These are phyloP conservation scores for Coilia nasus DNA, from an alignment of 2,797 vertebrate species.

Conservation along the genomic window DNA sequence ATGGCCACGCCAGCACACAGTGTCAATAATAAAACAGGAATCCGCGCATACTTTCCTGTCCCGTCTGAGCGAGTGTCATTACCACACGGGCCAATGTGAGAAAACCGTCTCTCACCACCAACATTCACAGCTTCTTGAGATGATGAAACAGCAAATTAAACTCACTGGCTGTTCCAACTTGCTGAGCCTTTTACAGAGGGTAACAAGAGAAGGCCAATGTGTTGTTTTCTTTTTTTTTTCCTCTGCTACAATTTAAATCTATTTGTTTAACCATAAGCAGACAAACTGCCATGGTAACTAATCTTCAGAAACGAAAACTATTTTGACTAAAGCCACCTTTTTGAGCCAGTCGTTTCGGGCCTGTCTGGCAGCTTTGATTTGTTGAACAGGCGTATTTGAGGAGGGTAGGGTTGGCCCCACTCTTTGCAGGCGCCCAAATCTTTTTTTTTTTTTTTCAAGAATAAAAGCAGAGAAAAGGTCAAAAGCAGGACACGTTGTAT, in stretches of 20 bases:
- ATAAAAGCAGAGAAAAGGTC: slow-evolving; percentile 55
- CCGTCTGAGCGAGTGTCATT: slow-evolving; percentile 12
- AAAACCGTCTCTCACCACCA: slow-evolving; percentile 34
- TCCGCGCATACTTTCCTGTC: slow-evolving; percentile 31
- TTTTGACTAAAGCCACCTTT: slow-evolving; percentile 44
- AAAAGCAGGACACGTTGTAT: slow-evolving; percentile 65
- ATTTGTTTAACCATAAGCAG: slow-evolving; percentile 48
- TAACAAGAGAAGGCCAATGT: slow-evolving; percentile 15
- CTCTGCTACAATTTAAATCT: slow-evolving; percentile 28
- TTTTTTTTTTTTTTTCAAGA: slow-evolving; percentile 25
- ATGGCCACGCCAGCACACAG: neutral
- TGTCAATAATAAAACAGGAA: slow-evolving; percentile 13
- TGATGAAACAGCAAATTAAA: slow-evolving; percentile 35
- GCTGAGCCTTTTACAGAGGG: neutral
- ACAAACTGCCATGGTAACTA: slow-evolving; percentile 53
- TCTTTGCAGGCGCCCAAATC: slow-evolving; percentile 42
- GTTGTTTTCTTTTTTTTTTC: slow-evolving; percentile 19
- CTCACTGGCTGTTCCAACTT: slow-evolving; percentile 30
- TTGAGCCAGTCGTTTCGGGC: neutral
- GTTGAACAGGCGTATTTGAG: slow-evolving; percentile 29
- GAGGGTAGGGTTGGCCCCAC: slow-evolving; percentile 31
- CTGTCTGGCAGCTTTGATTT: neutral
- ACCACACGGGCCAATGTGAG: slow-evolving; percentile 25
- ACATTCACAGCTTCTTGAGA: slow-evolving; percentile 26
- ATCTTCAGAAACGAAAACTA: slow-evolving; percentile 43